Evolutionary conservation across 1,140 invertebrate species (phyloP), one percentile per base, ranked within the genome.

Genomic region (Kradibia gibbosae): DNA sequence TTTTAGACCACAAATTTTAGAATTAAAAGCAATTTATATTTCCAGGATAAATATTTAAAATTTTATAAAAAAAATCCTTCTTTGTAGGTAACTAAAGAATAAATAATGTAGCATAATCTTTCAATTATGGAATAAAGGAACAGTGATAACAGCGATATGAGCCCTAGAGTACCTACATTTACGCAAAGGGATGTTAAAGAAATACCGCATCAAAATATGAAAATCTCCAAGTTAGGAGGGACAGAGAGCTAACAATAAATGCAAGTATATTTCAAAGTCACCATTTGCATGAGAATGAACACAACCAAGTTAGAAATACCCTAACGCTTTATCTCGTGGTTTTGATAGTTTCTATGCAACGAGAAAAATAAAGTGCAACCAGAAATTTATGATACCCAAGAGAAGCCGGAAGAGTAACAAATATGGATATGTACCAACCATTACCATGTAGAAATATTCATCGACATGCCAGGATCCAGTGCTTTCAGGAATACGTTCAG

Each of bases 211-310:
- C 22, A 5, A 17, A 72, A 72, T 72, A 72, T 72, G 70, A 72
- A 72, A 72, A 72, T 72, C 42, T 72, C 70, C 70, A n/a, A n/a
- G n/a, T n/a, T n/a, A n/a, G n/a, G 11, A n/a, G 85, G 82, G 84
- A 62, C 72, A 3, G 0, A 20, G 42, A n/a, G 50, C 72, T 74
- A 55, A 74, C 15, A 22, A 4, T 36, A 28, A 55, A 31, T 50
- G 72, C n/a, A 31, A 48, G 72, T 74, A 31, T 25, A 74, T 74
- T 53, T 74, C 1, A 72, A 48, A 72, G 39, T 72, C 72, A 28
- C 31, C 17, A 50, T 74, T 74, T 74, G 50, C 72, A 74, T 74
- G 48, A n/a, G 72, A 74, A 74, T 20, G 72, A 74, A 28, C 10
- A 8, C 45, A 36, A 4, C 34, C 28, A 34, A 67, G 34, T 67